Evolutionary conservation across 23 tunicate species (phyloP), one percentile per base, ranked within the genome.

Genomic region (Phallusia fumigata): DNA sequence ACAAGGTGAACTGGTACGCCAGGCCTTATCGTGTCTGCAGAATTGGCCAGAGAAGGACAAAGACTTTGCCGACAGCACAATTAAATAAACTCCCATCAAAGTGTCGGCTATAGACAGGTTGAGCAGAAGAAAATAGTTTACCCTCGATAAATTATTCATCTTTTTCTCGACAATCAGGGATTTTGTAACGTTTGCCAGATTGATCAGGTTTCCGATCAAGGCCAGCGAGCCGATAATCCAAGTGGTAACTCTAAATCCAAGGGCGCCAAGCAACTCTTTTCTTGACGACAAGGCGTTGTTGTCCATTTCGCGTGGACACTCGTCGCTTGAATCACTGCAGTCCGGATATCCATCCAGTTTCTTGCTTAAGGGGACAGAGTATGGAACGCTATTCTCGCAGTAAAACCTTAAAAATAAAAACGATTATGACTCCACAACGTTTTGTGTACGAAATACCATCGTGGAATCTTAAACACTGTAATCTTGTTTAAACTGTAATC

Each of bases 261-360:
- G n/a, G 0, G 90, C 81, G 0, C 90, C 84, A 21, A 86, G 35
- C 19, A 86, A 74, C 22, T 86, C 90, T 80, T 75, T 74, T 19
- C 90, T 45, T 5, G 90, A 86, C 32, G 90, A 86, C 35, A 86
- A 73, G 51, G 45, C 90, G 75, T 86, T 80, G 24, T 80, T 35
- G 75, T 86, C 90, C 90, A 86, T 52, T 31, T 86, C 90, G 49
- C 81, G 81, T 36, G 96, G 96, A 50, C 96, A 91, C 73, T 91
- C 96, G 72, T 91, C 96, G 0, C 84, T 86, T n/a, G 26, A 47
- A 36, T 79, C 87, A 76, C 74, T 86, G 77, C 96, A 91, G 50
- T 91, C 96, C 40, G 80, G 74, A 30, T 47, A 76, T 0, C 96
- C 96, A 75, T 91, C 96, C 0, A 79, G 35, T 31, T 53, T 89